A percentile compares a stretch with the other conserved stretches of the same genome.
Conservation (phyloP, 2,888 invertebrate species). For the Reticulitermes lucifugus region DNA sequence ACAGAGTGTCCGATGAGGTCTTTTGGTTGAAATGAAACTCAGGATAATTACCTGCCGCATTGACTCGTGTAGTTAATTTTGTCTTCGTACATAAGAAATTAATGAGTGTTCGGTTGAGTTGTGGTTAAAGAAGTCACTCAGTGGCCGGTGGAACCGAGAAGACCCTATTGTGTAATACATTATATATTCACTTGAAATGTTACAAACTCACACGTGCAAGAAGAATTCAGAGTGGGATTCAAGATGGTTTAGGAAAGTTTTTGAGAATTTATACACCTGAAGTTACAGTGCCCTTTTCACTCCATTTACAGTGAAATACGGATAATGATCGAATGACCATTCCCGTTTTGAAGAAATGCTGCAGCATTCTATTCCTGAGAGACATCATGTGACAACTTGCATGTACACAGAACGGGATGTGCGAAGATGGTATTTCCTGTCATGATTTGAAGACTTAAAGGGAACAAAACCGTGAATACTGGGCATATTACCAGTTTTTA, state of each 20-base stretch:
- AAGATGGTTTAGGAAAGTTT: too few relatives aligned
- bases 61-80: neutral
- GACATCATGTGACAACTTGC: neutral
- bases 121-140: too few relatives aligned
- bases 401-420: neutral
- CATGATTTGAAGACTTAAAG: neutral
- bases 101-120: too few relatives aligned
- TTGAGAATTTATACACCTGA: neutral
- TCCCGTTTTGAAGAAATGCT: too few relatives aligned
- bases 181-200: too few relatives aligned
- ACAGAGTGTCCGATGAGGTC: neutral
- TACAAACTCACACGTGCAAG: too few relatives aligned
- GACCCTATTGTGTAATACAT: too few relatives aligned
- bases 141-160: too few relatives aligned
- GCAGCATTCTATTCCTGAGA: neutral
- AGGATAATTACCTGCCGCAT: neutral
- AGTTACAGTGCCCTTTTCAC: neutral
- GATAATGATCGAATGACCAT: too few relatives aligned
- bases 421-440: neutral
- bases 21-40: neutral
- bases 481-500: neutral
- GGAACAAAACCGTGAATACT: neutral
- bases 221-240: too few relatives aligned
- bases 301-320: too few relatives aligned
- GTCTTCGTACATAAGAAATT: neutral